These are phyloP conservation scores for Paratrypauchen microcephalus DNA, from an alignment of 2,797 vertebrate species.

Conservation along the genomic window DNA sequence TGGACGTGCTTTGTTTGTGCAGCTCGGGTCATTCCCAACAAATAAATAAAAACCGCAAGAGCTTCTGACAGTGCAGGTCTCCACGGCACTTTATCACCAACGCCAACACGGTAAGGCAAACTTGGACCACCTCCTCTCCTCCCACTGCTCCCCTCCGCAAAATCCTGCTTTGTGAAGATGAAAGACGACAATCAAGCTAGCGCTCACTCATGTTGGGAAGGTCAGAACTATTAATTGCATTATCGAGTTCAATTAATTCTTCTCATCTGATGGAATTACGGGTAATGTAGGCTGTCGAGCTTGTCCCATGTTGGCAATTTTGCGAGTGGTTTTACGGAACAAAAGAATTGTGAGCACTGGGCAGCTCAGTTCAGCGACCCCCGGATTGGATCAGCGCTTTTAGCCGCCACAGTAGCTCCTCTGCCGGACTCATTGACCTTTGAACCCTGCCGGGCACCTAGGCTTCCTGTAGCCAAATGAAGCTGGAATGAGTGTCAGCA, in stretches of 20 bases:
- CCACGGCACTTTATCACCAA: constrained; percentile 35
- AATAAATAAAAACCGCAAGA: constrained; percentile 42
- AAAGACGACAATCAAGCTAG: constrained; percentile 33
- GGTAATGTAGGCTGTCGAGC: neutral
- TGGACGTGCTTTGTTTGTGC: constrained; percentile 37
- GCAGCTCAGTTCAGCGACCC: constrained; percentile 3
- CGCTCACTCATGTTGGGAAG: constrained; percentile 27
- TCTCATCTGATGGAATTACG: constrained; percentile 4
- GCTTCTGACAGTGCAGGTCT: constrained; percentile 34
- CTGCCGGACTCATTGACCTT: constrained; percentile 8
- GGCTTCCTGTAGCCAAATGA: constrained; percentile 16
- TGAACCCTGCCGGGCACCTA: neutral
- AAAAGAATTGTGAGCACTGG: neutral
- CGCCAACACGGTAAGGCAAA: constrained; percentile 21
- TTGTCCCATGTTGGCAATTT: constrained; percentile 5
- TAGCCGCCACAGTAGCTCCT: neutral
- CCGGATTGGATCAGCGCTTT: constrained; percentile 9
- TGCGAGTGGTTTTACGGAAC: constrained; percentile 21
- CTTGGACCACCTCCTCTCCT: constrained; percentile 11
- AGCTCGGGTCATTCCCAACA: constrained; percentile 36
- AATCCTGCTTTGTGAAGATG: constrained; percentile 5
- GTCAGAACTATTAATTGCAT: constrained; percentile 29
- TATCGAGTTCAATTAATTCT: constrained; percentile 36
- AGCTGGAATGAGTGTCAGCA: constrained; percentile 1
- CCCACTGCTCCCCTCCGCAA: neutral